phyloP scores from a whole-genome alignment of 2,888 invertebrate genomes.

The Alcis repandata region DNA sequence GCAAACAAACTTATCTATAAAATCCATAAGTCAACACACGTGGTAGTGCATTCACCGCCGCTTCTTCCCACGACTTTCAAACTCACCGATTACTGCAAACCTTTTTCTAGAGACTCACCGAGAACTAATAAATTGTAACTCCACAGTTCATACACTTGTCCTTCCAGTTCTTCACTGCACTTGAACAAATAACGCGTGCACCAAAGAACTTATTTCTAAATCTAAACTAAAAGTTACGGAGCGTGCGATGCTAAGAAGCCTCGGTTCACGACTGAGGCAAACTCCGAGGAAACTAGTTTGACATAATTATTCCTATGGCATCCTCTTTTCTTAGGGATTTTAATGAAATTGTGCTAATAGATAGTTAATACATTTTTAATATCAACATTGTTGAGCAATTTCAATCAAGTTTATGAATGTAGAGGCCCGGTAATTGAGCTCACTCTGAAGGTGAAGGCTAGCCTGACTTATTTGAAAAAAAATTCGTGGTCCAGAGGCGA shows the following conservation, averaged over 20 bases:
- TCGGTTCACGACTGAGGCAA: constrained; percentile 28
- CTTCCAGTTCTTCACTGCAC: constrained; percentile 25
- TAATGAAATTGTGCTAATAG: constrained; percentile 17
- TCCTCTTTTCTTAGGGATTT: constrained; percentile 24
- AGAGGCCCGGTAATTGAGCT: neutral
- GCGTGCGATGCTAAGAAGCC: constrained; percentile 32
- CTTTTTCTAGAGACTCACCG: constrained; percentile 15
- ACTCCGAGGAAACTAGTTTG: constrained; percentile 23
- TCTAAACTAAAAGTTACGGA: constrained; percentile 4
- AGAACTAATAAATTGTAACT: constrained; percentile 3
- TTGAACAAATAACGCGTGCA: constrained; percentile 25
- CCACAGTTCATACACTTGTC: constrained; percentile 7
- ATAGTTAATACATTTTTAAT: constrained; percentile 14
- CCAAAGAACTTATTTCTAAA: constrained; percentile 14
- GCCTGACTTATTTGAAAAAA: neutral
- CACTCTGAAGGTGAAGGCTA: neutral
- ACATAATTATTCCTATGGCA: constrained; percentile 22
- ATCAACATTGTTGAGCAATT: constrained; percentile 20
- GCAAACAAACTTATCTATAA: constrained; percentile 11
- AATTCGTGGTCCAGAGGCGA: neutral
- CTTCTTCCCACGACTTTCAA: constrained; percentile 18
- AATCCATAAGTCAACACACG: constrained; percentile 18
- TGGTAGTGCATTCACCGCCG: constrained; percentile 7
- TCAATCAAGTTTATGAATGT: neutral
- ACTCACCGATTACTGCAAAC: neutral